Evolutionary conservation across 2,797 vertebrate genomes (phyloP), one percentile per base, ranked within the genome.

Genomic region (Borostomias antarcticus): DNA sequence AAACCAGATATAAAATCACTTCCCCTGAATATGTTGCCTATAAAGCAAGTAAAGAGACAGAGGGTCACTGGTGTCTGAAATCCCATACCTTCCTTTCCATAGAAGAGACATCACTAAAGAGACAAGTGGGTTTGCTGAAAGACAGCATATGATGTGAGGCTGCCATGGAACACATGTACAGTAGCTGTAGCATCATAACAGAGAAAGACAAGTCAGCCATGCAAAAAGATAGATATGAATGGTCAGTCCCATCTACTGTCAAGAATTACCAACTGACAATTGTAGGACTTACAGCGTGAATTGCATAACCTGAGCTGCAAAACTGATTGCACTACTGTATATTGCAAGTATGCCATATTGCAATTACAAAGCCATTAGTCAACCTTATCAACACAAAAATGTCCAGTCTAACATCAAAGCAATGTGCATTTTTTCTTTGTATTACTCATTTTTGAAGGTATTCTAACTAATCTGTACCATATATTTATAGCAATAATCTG

Each of bases 1-100:
- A 93, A 86, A 87, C 86, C 84, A 89, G 86, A 86, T 91, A 91
- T 71, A 90, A 92, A 82, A 80, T 75, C 78, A 79, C 77, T 75
- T 83, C 78, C 79, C 77, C 75, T 83, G 83, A 90, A 88, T 83
- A 66, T 91, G 89, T 92, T 88, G 82, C 90, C 84, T 81, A 83
- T 85, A 88, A 81, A 89, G 82, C 83, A 87, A 59, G 71, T 76
- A 80, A 66, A 79, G 80, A 88, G 78, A 81, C 78, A 74, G 59
- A 82, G 75, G 69, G 78, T 80, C 73, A 73, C 69, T 78, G 73
- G 74, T 84, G 76, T 87, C 75, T 78, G 82, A 88, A 88, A 86
- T 77, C 30, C 74, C 70, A 85, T n/a, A 76, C 70, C 60, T 77
- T 69, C 75, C 78, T 79, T 75, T 81, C 45, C 66, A 71, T 45